Base-by-base conservation (phyloP, 2,113 vertebrate genomes). In the Chrysemys picta region DNA sequence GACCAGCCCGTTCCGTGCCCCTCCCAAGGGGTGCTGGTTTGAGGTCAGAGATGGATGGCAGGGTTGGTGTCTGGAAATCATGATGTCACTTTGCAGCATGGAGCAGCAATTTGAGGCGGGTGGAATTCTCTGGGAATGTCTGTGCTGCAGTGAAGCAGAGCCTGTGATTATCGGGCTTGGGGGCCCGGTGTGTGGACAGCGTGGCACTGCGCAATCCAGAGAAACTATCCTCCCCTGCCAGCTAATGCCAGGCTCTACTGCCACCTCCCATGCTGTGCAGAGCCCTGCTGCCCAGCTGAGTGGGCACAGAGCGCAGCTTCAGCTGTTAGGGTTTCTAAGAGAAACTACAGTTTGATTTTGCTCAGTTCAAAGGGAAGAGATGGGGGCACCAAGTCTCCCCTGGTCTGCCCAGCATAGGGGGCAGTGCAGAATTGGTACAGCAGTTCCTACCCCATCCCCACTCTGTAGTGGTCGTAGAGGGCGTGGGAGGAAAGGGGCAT, bases 31-130 rank as follows among this genome's bases (percentile, higher is more conserved):
- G 3, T 31, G 24, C 65, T 81, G 87, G 91, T 56, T 93, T 93
- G 75, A 89, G 35, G 57, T 90, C 78, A 83, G 94, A 10, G 5
- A 93, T 31, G 5, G 53, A 83, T 25, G 45, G 35, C 87, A 29
- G 45, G 76, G 6, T 65, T 14, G 25, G 42, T 49, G 93, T 94
- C 94, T 4, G 88, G 91, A 91, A 92, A 91, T 90, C 76, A 42
- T 93, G 93, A 96, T 93, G 93, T 93, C 93, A 94, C 95, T 91
- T 95, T 5, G 65, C 24, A 95, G 96, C 89, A 72, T 84, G 5
- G 27, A 88, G 35, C 53, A 54, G 53, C 90, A 76, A 52, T 86
- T 90, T 84, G 50, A 42, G 88, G 91, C 42, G 11, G 89, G 91
- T 85, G 94, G 85, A 92, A 92, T 87, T 93, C 12, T 53, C 57